phyloP scores from a whole-genome alignment of 1,140 invertebrate genomes.

The Eumaeus atala region DNA sequence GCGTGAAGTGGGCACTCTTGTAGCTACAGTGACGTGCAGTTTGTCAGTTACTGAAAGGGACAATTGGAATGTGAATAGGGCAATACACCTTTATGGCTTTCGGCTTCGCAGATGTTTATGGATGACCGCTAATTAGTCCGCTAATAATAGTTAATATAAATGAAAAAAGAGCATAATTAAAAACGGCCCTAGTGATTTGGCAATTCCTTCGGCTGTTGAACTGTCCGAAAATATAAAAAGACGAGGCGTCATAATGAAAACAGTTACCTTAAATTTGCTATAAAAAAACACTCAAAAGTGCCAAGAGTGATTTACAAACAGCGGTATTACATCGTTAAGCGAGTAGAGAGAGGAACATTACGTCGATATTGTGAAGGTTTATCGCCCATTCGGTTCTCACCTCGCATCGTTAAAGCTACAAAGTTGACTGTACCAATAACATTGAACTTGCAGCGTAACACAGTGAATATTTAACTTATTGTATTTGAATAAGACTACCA shows the following conservation, averaged over 20 bases:
- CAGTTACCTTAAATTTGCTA: not conserved
- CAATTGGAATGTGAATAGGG: too few species aligned
- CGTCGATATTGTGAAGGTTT: slow-evolving; percentile 1
- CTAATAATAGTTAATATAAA: too few species aligned
- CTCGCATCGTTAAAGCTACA: slow-evolving; percentile 1
- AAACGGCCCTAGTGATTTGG: too few species aligned
- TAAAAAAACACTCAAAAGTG: slow-evolving; percentile 3
- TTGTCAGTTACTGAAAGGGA: too few species aligned
- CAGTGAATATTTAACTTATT: not conserved
- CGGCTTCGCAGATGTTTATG: too few species aligned
- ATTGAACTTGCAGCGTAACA: not conserved
- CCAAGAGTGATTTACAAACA: slow-evolving; percentile 1
- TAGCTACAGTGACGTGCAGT: too few species aligned
- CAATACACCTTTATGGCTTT: too few species aligned
- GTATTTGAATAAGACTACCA: too few species aligned
- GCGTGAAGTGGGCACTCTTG: too few species aligned
- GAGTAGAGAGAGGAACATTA: not conserved
- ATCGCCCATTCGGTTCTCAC: slow-evolving; percentile 2
- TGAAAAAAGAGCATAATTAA: too few species aligned
- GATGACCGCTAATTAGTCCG: too few species aligned
- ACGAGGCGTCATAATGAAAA: not conserved
- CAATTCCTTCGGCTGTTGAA: too few species aligned
- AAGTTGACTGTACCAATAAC: slow-evolving; percentile 2
- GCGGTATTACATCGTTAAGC: slow-evolving; percentile 3
- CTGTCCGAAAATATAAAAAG: not conserved